Evolutionary conservation across 2,888 invertebrate genomes (phyloP).

Genomic region (Oxytorus armatus): DNA sequence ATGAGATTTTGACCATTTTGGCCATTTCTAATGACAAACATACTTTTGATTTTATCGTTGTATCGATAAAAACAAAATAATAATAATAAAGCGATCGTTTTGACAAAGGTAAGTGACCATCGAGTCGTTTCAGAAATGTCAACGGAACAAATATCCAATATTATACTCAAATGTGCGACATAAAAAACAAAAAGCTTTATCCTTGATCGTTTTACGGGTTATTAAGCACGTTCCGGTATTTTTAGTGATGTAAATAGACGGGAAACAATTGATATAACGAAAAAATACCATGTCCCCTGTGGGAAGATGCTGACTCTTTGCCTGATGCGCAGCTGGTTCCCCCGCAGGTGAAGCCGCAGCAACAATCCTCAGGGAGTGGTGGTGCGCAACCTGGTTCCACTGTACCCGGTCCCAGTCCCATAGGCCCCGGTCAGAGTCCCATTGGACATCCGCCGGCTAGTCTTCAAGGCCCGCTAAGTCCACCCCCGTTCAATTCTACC

Average conservation of each 20-base stretch:
- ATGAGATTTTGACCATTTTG: no score
- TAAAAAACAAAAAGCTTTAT: background rate
- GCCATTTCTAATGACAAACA: no score
- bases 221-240: conserved; percentile 7
- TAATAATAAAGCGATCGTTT: background rate
- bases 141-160: conserved; percentile 5
- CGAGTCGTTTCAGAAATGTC: conserved; percentile 20
- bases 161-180: background rate
- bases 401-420: conserved; percentile 83
- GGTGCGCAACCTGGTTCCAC: conserved; percentile 84
- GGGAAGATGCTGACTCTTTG: conserved; percentile 84
- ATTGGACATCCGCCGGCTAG: conserved; percentile 88
- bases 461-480: conserved; percentile 85
- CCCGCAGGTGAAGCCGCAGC: conserved; percentile 93
- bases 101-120: conserved; percentile 38
- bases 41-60: no score
- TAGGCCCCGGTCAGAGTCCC: conserved; percentile 83
- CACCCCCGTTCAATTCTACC: conserved; percentile 86
- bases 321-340: conserved; percentile 85
- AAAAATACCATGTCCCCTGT: conserved; percentile 82
- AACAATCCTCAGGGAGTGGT: conserved; percentile 86
- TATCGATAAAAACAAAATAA: background rate
- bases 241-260: conserved; percentile 78
- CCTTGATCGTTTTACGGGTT: background rate
- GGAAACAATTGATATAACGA: conserved; percentile 56